These are phyloP conservation scores for Neoaliturus tenellus DNA, from an alignment of 2,888 invertebrate genomes.

Conservation along the genomic window DNA sequence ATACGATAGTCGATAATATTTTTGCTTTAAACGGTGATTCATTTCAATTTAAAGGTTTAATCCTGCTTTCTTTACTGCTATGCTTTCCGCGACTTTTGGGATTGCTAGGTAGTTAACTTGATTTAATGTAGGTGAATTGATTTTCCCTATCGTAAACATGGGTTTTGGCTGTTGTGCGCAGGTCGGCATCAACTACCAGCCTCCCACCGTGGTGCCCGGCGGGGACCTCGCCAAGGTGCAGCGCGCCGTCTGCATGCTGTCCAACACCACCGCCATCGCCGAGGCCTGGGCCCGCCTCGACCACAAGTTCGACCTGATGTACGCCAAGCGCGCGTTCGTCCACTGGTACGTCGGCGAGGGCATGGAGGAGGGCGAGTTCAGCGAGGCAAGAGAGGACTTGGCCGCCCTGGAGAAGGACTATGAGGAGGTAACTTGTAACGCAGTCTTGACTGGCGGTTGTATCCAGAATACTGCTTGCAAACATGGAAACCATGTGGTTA, in stretches of 20 bases:
- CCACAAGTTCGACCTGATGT: conserved; percentile 82
- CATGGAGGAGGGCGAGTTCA: conserved; percentile 87
- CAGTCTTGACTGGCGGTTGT: no score
- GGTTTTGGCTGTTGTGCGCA: no score
- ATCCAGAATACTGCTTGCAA: no score
- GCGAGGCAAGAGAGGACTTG: conserved; percentile 74
- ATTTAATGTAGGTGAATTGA: no score
- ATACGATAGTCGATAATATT: no score
- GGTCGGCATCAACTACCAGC: conserved; percentile 95
- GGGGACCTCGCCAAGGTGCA: conserved; percentile 97
- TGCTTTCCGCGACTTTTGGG: no score
- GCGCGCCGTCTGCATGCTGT: conserved; percentile 98
- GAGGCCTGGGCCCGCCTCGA: conserved; percentile 82
- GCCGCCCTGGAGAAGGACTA: conserved; percentile 91
- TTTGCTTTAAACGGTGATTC: no score
- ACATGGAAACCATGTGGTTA: no score
- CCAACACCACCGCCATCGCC: conserved; percentile 91
- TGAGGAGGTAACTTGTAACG: conserved; percentile 90
- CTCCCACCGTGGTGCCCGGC: conserved; percentile 95
- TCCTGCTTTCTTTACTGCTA: no score
- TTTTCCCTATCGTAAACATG: no score
- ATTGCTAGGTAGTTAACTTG: no score
- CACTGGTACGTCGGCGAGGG: conserved; percentile 89
- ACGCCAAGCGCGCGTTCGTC: conserved; percentile 81
- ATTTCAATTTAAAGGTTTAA: no score